Percentiles rank a stretch among this genome's conserved stretches.
Conservation (phyloP, 2,113 vertebrate species). For the Pelvicachromis taeniatus region DNA sequence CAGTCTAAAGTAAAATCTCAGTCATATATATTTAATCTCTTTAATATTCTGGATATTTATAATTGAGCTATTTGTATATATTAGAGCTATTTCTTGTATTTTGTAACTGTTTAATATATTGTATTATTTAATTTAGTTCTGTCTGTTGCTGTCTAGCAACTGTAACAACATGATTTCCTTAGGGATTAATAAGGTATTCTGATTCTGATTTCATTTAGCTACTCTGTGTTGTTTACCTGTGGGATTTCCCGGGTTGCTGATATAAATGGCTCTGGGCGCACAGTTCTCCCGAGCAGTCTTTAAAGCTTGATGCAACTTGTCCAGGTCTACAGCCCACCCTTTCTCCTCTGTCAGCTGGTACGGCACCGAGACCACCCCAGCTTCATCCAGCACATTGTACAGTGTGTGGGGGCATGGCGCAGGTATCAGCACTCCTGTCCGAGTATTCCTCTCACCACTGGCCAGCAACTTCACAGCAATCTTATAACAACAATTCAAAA, state of each 20-base stretch:
- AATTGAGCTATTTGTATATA: not conserved
- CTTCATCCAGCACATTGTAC: constrained; percentile 19
- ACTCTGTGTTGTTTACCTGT: constrained; percentile 49
- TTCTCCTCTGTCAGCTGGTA: constrained; percentile 58
- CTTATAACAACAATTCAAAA: constrained; percentile 13
- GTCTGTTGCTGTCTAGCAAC: not conserved
- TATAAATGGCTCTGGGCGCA: constrained; percentile 62
- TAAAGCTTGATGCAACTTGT: constrained; percentile 44
- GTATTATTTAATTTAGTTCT: not conserved
- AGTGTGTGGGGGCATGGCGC: constrained; percentile 54
- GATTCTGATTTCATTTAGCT: not conserved
- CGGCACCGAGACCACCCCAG: constrained; percentile 6
- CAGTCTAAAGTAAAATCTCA: not conserved
- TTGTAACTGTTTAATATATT: not conserved
- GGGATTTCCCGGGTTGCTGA: constrained; percentile 73
- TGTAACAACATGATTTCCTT: not conserved
- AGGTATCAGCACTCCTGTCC: constrained; percentile 59
- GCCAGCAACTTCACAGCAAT: constrained; percentile 47
- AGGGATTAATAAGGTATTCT: not conserved
- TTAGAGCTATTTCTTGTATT: not conserved
- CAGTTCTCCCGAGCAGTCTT: constrained; percentile 19
- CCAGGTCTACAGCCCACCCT: constrained; percentile 57
- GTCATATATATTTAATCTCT: not conserved
- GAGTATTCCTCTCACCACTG: constrained; percentile 15
- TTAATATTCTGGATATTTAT: not conserved